Conservation (phyloP, 2,888 invertebrate genomes). For the Nymphalis urticae region DNA sequence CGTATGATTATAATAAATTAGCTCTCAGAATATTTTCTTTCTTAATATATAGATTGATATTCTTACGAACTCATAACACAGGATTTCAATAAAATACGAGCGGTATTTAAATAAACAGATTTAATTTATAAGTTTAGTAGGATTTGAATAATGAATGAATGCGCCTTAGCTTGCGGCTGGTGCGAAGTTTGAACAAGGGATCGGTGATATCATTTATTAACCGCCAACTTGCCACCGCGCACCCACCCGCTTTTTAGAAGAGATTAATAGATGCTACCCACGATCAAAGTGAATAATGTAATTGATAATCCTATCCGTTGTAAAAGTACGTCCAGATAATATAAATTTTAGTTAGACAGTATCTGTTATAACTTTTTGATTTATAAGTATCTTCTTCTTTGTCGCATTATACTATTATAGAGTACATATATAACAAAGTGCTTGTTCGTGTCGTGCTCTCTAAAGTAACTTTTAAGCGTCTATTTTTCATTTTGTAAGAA, state of each 20-base stretch:
- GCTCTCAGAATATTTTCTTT: no score
- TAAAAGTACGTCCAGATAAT: background rate
- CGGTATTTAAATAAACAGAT: constrained; percentile 1
- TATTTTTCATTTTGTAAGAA: no score
- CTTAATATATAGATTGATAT: background rate
- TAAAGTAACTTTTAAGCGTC: no score
- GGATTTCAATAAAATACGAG: background rate
- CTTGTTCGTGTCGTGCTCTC: no score
- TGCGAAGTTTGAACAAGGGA: constrained; percentile 47
- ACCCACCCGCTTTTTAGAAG: constrained; percentile 23
- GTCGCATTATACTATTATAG: no score
- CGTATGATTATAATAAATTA: no score
- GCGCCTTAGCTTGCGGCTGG: constrained; percentile 2
- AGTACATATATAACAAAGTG: no score
- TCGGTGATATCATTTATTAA: constrained; percentile 57
- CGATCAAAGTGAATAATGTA: constrained; percentile 25
- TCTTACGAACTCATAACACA: background rate
- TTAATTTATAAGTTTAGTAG: constrained; percentile 8
- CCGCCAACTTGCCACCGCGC: constrained; percentile 44
- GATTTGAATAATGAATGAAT: constrained; percentile 21
- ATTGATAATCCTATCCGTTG: constrained; percentile 14
- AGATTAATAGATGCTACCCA: constrained; percentile 32
- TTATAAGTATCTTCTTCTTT: no score
- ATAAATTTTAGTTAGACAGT: background rate
- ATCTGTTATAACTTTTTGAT: background rate